These are phyloP conservation scores for Chaetoderma sp. DNA, from an alignment of 2,888 invertebrate species.

Conservation along the genomic window DNA sequence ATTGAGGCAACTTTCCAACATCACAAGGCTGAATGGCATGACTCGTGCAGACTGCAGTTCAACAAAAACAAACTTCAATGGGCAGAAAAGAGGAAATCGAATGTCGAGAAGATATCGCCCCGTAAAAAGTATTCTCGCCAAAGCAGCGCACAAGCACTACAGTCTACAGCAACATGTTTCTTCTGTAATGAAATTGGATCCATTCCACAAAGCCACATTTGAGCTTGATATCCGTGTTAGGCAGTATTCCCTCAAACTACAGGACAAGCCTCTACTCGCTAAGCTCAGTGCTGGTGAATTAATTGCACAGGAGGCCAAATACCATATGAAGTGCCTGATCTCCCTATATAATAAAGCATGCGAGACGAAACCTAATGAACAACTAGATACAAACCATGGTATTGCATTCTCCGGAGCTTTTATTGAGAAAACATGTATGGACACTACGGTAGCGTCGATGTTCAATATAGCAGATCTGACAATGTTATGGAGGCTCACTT, in stretches of 20 bases:
- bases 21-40: neutral
- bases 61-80: neutral
- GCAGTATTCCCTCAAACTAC: conserved; percentile 11
- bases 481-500: too few relatives aligned
- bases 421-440: conserved; percentile 14
- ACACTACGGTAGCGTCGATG: neutral
- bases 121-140: too few relatives aligned
- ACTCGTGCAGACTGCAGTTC: neutral
- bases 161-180: too few relatives aligned
- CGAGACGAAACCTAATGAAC: too few relatives aligned
- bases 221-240: conserved; percentile 5
- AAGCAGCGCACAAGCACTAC: too few relatives aligned
- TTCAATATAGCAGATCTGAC: conserved; percentile 24
- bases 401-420: conserved; percentile 24
- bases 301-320: conserved; percentile 28
- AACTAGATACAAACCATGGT: neutral
- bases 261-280: conserved; percentile 15
- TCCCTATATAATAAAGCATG: conserved; percentile 18
- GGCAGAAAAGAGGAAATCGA: too few relatives aligned
- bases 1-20: neutral
- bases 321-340: conserved; percentile 21
- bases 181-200: too few relatives aligned
- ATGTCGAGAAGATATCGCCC: too few relatives aligned
- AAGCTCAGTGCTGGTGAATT: conserved; percentile 32
- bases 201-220: neutral